A percentile compares a stretch with the other conserved stretches of the same genome.
Evolutionary conservation across 2,888 invertebrate genomes (phyloP).

Genomic region (Lagria hirta): DNA sequence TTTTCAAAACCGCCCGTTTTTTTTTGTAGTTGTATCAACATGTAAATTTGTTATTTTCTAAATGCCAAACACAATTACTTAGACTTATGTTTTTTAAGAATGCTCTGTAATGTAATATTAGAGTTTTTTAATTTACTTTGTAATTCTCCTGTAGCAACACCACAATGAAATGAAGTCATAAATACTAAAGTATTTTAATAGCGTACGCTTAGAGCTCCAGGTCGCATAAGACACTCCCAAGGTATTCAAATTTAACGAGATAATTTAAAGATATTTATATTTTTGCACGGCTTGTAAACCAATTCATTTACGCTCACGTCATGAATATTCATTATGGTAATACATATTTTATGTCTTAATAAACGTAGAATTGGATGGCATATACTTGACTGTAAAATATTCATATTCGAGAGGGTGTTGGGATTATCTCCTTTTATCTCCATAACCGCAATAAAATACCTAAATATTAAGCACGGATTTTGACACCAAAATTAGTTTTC

Average conservation of each 20-base stretch:
- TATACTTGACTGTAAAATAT: slow-evolving; percentile 13
- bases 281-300: neutral
- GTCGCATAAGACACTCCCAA: slow-evolving; percentile 11
- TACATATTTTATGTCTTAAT: slow-evolving; percentile 19
- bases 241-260: slow-evolving; percentile 15
- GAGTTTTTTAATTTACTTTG: no score
- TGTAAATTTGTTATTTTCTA: no score
- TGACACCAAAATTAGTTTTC: no score
- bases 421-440: slow-evolving; percentile 8
- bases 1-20: no score
- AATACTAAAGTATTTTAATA: slow-evolving; percentile 39
- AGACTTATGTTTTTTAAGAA: no score
- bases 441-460: slow-evolving; percentile 6
- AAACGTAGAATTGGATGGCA: slow-evolving; percentile 13
- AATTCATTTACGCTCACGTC: slow-evolving; percentile 4
- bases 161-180: slow-evolving; percentile 37
- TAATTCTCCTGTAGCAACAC: no score
- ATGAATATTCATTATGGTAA: slow-evolving; percentile 9
- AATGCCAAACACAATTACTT: no score
- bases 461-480: no score
- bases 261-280: slow-evolving; percentile 6
- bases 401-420: slow-evolving; percentile 2
- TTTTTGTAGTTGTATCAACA: no score
- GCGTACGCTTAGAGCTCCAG: no score
- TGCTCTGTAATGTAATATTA: no score